These are phyloP conservation scores for Onychomys leucogaster DNA, from an alignment of 2,797 vertebrate genomes.

Conservation along the genomic window DNA sequence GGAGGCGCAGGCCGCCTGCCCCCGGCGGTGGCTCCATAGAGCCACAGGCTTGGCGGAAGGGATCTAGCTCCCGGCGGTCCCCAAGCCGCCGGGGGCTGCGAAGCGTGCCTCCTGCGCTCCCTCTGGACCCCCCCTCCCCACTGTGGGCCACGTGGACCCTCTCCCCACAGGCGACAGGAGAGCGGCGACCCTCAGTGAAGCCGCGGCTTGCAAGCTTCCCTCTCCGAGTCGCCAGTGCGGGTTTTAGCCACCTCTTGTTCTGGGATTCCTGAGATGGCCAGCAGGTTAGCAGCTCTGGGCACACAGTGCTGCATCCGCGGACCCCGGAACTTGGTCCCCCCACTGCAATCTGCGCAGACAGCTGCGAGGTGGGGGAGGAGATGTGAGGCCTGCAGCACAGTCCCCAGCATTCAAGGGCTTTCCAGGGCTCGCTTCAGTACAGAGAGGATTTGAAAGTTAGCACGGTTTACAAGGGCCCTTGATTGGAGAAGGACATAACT, in stretches of 20 bases:
- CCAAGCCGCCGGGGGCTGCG: neutral
- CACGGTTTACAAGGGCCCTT: slow-evolving; percentile 23
- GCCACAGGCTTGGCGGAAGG: slow-evolving; percentile 39
- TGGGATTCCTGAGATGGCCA: neutral
- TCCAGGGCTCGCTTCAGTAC: neutral
- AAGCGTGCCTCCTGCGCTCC: neutral
- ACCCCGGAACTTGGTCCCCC: neutral
- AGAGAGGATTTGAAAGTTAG: slow-evolving; percentile 36
- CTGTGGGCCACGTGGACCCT: neutral
- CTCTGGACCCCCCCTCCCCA: neutral
- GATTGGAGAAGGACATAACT: neutral
- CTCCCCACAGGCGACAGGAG: neutral
- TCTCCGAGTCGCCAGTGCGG: neutral
- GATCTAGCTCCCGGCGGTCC: neutral
- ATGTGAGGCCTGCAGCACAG: neutral
- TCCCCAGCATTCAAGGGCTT: neutral
- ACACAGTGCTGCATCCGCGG: neutral
- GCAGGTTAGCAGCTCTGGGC: neutral
- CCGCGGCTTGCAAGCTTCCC: neutral
- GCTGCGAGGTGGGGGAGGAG: neutral
- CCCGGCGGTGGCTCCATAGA: slow-evolving; percentile 68
- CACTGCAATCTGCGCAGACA: neutral
- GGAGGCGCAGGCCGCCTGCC: slow-evolving; percentile 67
- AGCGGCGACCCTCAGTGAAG: neutral
- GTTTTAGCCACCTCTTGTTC: slow-evolving; percentile 19